Evolutionary conservation across 2,888 invertebrate species (phyloP).

Genomic region (Ectemnius cavifrons): DNA sequence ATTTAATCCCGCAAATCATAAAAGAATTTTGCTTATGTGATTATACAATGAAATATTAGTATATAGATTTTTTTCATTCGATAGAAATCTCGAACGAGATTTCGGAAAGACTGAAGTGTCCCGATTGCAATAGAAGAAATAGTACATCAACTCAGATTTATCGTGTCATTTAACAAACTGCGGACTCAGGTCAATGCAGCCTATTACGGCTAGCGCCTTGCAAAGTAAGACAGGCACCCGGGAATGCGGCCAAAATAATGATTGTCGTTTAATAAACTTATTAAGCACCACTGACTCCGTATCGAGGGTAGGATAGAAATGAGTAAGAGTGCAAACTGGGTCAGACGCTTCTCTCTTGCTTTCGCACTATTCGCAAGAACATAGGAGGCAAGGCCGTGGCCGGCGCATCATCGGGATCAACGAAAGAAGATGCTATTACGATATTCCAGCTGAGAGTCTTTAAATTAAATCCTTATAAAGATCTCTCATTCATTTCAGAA

Average conservation of each 20-base stretch:
- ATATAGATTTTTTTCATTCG: too few relatives aligned
- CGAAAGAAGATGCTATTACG: too few relatives aligned
- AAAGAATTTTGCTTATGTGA: too few relatives aligned
- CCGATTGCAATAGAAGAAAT: conserved; percentile 50
- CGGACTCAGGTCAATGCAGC: conserved; percentile 65
- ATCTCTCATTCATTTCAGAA: too few relatives aligned
- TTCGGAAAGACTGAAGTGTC: conserved; percentile 23
- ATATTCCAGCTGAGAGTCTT: too few relatives aligned
- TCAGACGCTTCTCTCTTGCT: conserved; percentile 21
- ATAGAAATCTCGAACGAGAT: too few relatives aligned
- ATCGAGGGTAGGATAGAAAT: conserved; percentile 51
- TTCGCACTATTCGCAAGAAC: conserved; percentile 17
- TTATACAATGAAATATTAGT: too few relatives aligned
- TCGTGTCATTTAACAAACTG: conserved; percentile 55
- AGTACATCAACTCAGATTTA: conserved; percentile 66
- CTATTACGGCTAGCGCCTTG: conserved; percentile 68
- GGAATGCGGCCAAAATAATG: conserved; percentile 73
- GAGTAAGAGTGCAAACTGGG: conserved; percentile 37
- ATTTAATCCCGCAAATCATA: too few relatives aligned
- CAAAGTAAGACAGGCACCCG: conserved; percentile 59
- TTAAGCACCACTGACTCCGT: conserved; percentile 56
- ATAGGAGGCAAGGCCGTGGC: conserved; percentile 27
- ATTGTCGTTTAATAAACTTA: conserved; percentile 68
- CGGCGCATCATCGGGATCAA: too few relatives aligned
- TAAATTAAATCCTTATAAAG: too few relatives aligned